These are phyloP conservation scores for Stercorarius parasiticus DNA, from an alignment of 2,113 vertebrate species.

Conservation along the genomic window DNA sequence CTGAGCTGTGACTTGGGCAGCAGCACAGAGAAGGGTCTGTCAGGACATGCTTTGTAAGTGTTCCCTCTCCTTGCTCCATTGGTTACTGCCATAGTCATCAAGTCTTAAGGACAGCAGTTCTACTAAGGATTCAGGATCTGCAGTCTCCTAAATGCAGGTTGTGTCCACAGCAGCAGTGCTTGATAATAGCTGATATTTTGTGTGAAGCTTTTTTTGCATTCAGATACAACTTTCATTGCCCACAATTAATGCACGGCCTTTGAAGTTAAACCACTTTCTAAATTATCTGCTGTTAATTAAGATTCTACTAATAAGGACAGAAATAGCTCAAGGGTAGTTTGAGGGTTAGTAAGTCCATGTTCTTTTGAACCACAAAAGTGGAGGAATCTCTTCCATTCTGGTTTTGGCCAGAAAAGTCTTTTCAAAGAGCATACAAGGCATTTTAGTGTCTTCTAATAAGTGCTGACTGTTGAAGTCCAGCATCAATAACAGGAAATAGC, in stretches of 20 bases:
- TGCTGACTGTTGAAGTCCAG: slow-evolving; percentile 4
- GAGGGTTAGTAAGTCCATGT: background rate
- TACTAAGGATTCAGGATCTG: background rate
- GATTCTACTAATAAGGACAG: background rate
- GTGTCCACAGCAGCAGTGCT: background rate
- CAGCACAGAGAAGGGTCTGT: background rate
- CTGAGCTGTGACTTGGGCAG: background rate
- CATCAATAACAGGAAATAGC: slow-evolving; percentile 24
- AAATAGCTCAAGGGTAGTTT: background rate
- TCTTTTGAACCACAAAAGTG: background rate
- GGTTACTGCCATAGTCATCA: background rate
- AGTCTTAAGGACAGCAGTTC: background rate
- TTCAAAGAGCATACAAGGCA: background rate
- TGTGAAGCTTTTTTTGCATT: background rate
- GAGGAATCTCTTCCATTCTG: background rate
- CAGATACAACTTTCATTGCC: background rate
- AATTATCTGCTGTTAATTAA: background rate
- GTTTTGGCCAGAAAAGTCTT: background rate
- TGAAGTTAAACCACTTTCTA: background rate
- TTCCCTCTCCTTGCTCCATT: background rate
- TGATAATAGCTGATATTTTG: background rate
- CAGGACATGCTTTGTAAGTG: background rate
- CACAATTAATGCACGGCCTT: background rate
- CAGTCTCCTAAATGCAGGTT: background rate
- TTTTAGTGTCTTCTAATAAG: slow-evolving; percentile 29